Evolutionary conservation across 1,140 invertebrate species (phyloP).

Genomic region (Acromyrmex echinatior): DNA sequence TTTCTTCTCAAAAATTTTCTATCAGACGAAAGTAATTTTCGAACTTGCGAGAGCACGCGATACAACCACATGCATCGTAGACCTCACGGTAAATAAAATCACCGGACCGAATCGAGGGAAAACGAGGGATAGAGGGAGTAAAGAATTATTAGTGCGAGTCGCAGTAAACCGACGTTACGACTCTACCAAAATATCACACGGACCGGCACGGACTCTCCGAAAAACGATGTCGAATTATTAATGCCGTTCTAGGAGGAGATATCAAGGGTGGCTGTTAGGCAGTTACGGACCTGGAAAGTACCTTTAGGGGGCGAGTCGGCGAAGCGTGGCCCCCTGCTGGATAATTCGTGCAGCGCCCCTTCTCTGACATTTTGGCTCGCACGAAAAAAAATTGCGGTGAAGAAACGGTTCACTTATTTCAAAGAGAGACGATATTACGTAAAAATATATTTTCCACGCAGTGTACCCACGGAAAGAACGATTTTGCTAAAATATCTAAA

Average conservation of each 20-base stretch:
- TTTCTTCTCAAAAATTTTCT: not conserved
- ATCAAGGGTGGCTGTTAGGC: slow-evolving; percentile 14
- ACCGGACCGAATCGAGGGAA: not conserved
- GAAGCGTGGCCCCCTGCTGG: slow-evolving; percentile 68
- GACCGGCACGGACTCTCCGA: slow-evolving; percentile 29
- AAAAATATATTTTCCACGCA: not conserved
- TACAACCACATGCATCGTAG: not conserved
- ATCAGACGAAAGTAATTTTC: not conserved
- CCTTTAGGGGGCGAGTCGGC: slow-evolving; percentile 58
- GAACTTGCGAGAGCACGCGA: not conserved
- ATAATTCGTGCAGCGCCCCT: slow-evolving; percentile 48
- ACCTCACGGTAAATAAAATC: slow-evolving; percentile 24
- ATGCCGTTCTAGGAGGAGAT: slow-evolving; percentile 4
- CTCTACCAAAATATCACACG: slow-evolving; percentile 29
- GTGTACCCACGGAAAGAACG: no score
- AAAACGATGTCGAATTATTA: slow-evolving; percentile 35
- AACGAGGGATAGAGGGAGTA: not conserved
- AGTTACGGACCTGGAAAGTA: slow-evolving; percentile 41
- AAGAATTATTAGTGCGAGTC: slow-evolving; percentile 32
- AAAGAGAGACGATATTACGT: not conserved
- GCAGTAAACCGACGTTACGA: slow-evolving; percentile 38
- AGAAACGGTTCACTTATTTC: slow-evolving; percentile 37
- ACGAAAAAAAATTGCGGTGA: slow-evolving; percentile 34
- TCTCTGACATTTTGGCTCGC: slow-evolving; percentile 47
- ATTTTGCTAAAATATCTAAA: no score